Base-by-base conservation (phyloP, 2,113 vertebrate species). In the Amphiprion ocellaris region DNA sequence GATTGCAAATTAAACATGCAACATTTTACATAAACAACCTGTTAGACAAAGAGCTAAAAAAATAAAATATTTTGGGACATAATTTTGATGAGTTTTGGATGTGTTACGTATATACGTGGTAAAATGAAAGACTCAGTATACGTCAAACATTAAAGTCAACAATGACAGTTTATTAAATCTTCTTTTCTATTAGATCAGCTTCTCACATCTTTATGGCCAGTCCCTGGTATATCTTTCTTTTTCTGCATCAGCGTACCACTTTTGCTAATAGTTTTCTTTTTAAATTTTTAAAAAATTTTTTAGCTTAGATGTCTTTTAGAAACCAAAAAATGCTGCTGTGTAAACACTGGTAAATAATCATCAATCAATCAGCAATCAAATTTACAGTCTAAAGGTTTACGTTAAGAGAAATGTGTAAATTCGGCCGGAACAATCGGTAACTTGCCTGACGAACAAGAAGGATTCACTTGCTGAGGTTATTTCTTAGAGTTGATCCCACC, bases 1-100 rank as follows among this genome's bases (percentile, higher is more conserved):
- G 16, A 66, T 73, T 24, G 47, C 3, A 69, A 80, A 75, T 65
- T 62, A 59, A 63, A 71, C 75, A 65, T 55, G 19, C 10, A 23
- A 53, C 17, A 9, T 49, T 77, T 72, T 8, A 14, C 26, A 30
- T 52, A 69, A 72, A 53, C 15, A 74, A 72, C 61, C 23, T 17
- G 2, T 16, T 0, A 24, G 26, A 74, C 14, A 16, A 56, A 56
- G 63, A 8, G 16, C 11, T 50, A 1, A 26, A 5, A 19, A 9
- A 58, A 56, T 50, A 53, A 0, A n/a, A 52, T 21, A 1, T 9
- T 52, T 49, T 62, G 1, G 12, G 33, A 14, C 11, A 23, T 21
- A 19, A n/a, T 21, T 53, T 23, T 23, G 52, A 47, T 47, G 46
- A 37, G 33, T 30, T 26, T 37, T 49, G 19, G 52, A 10, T n/a